Percentiles rank a stretch among this genome's conserved stretches.
phyloP scores from a whole-genome alignment of 2,888 invertebrate genomes.

The Timandra comae region DNA sequence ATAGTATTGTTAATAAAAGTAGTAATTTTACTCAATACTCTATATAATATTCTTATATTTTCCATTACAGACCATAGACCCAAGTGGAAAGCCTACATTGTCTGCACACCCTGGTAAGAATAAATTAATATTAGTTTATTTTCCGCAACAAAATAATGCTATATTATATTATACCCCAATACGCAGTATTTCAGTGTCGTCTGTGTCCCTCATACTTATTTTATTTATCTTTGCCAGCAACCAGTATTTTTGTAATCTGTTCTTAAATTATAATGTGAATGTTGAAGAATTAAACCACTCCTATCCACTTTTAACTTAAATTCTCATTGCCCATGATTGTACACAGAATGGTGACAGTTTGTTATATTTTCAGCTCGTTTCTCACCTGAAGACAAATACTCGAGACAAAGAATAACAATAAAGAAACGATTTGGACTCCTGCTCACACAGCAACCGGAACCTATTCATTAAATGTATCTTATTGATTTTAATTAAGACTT shows the following conservation, averaged over 20 bases:
- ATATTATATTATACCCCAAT: background rate
- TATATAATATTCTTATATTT: slow-evolving; percentile 2
- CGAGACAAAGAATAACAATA: slow-evolving; percentile 89
- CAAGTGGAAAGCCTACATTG: slow-evolving; percentile 85
- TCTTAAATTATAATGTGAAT: too few relatives aligned
- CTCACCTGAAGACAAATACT: slow-evolving; percentile 96
- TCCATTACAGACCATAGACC: slow-evolving; percentile 84
- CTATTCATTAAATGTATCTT: slow-evolving; percentile 42
- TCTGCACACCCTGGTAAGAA: slow-evolving; percentile 90
- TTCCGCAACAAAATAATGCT: slow-evolving; percentile 1
- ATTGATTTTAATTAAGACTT: slow-evolving; percentile 14
- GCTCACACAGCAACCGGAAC: slow-evolving; percentile 88
- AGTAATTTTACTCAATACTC: too few relatives aligned
- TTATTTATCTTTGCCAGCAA: background rate
- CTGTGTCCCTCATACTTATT: background rate
- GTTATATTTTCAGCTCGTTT: slow-evolving; percentile 84
- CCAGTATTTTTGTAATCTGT: background rate
- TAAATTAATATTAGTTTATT: too few relatives aligned
- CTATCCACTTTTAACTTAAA: too few relatives aligned
- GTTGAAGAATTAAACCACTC: too few relatives aligned
- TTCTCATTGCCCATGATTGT: too few relatives aligned
- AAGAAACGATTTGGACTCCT: slow-evolving; percentile 93
- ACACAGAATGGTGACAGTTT: background rate
- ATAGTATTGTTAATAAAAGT: too few relatives aligned
- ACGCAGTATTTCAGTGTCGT: background rate